A percentile compares a stretch with the other conserved stretches of the same genome.
Conservation (phyloP, 2,113 vertebrate species). For the Zapus hudsonius region DNA sequence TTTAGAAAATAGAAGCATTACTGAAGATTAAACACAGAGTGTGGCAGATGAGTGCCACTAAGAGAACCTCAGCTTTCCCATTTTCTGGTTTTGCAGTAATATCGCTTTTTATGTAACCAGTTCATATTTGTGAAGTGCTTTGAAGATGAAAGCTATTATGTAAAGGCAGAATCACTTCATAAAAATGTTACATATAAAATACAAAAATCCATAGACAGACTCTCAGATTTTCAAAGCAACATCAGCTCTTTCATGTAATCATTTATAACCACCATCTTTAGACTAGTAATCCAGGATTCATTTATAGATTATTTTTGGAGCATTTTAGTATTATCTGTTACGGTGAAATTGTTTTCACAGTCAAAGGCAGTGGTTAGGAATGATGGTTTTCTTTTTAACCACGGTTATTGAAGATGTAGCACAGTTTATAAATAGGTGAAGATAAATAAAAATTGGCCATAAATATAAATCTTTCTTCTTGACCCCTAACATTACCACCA, state of each 20-base stretch:
- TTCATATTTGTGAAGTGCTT: slow-evolving; percentile 80
- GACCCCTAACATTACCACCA: not conserved
- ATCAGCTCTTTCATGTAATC: slow-evolving; percentile 80
- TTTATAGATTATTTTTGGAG: slow-evolving; percentile 79
- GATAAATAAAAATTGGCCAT: slow-evolving; percentile 72
- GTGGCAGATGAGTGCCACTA: slow-evolving; percentile 19
- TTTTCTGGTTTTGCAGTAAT: slow-evolving; percentile 75
- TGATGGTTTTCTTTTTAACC: slow-evolving; percentile 68
- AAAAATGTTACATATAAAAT: slow-evolving; percentile 81
- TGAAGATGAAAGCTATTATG: slow-evolving; percentile 82
- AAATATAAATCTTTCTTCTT: slow-evolving; percentile 69
- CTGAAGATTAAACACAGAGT: slow-evolving; percentile 30
- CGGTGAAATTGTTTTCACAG: slow-evolving; percentile 72
- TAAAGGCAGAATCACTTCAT: slow-evolving; percentile 81
- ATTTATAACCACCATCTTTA: slow-evolving; percentile 79
- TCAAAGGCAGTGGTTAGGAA: slow-evolving; percentile 69
- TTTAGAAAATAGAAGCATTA: slow-evolving; percentile 8
- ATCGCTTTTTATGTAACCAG: slow-evolving; percentile 77
- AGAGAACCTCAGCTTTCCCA: slow-evolving; percentile 53
- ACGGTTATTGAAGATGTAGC: slow-evolving; percentile 58
- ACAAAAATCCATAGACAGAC: slow-evolving; percentile 77
- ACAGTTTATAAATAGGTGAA: slow-evolving; percentile 67
- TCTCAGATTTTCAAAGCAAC: slow-evolving; percentile 76
- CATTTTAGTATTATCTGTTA: slow-evolving; percentile 65
- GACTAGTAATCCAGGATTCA: slow-evolving; percentile 78